Evolutionary conservation across 2,797 vertebrate genomes (phyloP), one percentile per base, ranked within the genome.

Genomic region (Gymnocypris eckloni): DNA sequence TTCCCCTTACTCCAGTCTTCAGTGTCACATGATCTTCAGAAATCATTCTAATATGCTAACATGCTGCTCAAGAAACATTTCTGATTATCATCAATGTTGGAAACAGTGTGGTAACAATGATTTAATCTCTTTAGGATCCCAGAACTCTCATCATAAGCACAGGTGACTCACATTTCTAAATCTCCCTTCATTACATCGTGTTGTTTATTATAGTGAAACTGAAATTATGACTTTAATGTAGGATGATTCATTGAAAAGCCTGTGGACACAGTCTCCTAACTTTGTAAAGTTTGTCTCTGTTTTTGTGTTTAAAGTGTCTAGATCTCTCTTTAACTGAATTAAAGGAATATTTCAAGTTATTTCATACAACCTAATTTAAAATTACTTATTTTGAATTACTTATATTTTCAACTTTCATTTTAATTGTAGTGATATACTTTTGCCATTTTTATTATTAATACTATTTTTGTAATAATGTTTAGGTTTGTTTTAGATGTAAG

Each of bases 121-220:
- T 76, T 69, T 37, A 61, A 4, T 73, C 50, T 9, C 79, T 73
- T 81, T 87, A 97, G 96, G 96, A 97, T 91, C 96, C 96, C 0
- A 95, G 95, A 87, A 94, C 93, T 83, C 92, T 97, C 77, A 95
- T 97, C 89, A 95, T 97, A 91, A 94, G 94, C 81, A 96, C 96
- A 85, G 93, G 96, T 97, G 93, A 94, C 94, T 54, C 2, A 45
- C 6, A 16, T 79, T 61, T 73, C 22, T 25, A 10, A 9, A 45
- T 45, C 81, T 33, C n/a, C 1, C 20, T 13, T n/a, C 18, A 2
- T 45, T 12, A 33, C 56, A 28, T 28, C 22, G 37, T 41, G 8
- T 22, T 41, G 28, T 33, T 66, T 59, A 15, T 41, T 25, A 2
- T 4, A 78, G 12, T 41, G 33, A 54, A 22, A 37, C 52, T 0